Base-by-base conservation (phyloP, 1,140 invertebrate genomes). In the Drosophila pachea region DNA sequence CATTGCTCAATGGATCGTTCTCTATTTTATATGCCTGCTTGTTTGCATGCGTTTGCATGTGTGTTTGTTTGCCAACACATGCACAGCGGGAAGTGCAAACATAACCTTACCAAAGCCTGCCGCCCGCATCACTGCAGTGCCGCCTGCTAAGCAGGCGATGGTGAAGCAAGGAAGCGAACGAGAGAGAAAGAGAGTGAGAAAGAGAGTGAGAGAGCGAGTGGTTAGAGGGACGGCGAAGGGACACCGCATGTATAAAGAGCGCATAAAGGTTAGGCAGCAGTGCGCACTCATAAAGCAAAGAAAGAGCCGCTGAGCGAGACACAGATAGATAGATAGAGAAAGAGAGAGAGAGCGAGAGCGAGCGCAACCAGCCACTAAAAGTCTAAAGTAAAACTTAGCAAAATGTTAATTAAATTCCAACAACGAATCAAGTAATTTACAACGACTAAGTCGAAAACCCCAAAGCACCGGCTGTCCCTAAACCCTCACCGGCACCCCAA, bases 371-470 rank as follows among this genome's bases (percentile, higher is more conserved):
- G 76, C 74, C 72, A 79, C 73, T 86, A 79, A 86, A 79, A 83
- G 81, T 86, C 79, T 63, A 76, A 84, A 84, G 81, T 83, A 86
- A 83, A 84, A 84, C 79, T 84, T 84, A 86, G 81, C 81, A 86
- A 84, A 84, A 84, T 84, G 79, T 84, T 84, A 84, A 84, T 84
- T 84, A 84, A 84, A 84, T 84, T 84, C 79, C 82, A 84, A 84
- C 79, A 84, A 84, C 81, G 79, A 86, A 84, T 84, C 81, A 84
- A 84, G 79, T 84, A 86, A 84, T 84, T 84, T 84, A 84, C 79
- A 84, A 84, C 81, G 81, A 86, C 69, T 83, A 76, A 86, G 81
- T 86, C 68, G 65, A 84, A 83, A 83, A 84, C 81, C 79, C 79
- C 76, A 83, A 83, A 86, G 79, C 81, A 79, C 67, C 81, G 73